Conservation (phyloP, 2,888 invertebrate species). For the Sphaerophoria taeniata region DNA sequence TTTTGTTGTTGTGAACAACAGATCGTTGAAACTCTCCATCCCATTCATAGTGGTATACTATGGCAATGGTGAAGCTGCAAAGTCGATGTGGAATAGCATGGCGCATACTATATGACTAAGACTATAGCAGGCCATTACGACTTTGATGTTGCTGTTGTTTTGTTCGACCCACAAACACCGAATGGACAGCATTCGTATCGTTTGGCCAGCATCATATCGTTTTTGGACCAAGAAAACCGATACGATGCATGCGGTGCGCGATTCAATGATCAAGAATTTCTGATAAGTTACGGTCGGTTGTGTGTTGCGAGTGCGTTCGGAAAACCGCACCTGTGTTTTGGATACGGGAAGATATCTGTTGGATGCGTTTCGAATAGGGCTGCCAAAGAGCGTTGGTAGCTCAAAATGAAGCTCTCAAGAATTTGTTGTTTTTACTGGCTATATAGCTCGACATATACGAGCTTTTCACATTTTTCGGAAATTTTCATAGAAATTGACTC, state of each 20-base stretch:
- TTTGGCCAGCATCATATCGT: not conserved
- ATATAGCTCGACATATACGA: no score
- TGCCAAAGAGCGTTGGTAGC: not conserved
- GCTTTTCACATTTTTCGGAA: no score
- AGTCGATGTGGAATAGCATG: constrained; percentile 11
- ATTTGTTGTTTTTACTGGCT: no score
- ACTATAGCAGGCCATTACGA: constrained; percentile 30
- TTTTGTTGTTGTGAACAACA: constrained; percentile 4
- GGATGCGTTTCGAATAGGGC: constrained; percentile 8
- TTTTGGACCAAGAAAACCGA: constrained; percentile 32
- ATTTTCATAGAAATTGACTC: no score
- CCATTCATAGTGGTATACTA: constrained; percentile 49
- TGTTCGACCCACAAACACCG: constrained; percentile 61
- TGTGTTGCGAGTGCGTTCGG: constrained; percentile 51
- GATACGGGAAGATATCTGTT: constrained; percentile 38
- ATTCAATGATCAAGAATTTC: constrained; percentile 48
- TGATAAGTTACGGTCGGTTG: constrained; percentile 58
- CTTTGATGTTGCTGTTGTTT: constrained; percentile 33
- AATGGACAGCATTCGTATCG: not conserved
- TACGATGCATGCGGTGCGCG: not conserved
- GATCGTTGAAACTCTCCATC: constrained; percentile 62
- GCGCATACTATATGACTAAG: constrained; percentile 50
- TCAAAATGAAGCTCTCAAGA: no score
- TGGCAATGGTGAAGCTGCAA: not conserved
- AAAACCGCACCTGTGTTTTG: constrained; percentile 54